Percentiles rank a stretch among this genome's conserved stretches.
These are phyloP conservation scores for Philypnodon macrostomus DNA, from an alignment of 2,797 vertebrate species.

Conservation along the genomic window DNA sequence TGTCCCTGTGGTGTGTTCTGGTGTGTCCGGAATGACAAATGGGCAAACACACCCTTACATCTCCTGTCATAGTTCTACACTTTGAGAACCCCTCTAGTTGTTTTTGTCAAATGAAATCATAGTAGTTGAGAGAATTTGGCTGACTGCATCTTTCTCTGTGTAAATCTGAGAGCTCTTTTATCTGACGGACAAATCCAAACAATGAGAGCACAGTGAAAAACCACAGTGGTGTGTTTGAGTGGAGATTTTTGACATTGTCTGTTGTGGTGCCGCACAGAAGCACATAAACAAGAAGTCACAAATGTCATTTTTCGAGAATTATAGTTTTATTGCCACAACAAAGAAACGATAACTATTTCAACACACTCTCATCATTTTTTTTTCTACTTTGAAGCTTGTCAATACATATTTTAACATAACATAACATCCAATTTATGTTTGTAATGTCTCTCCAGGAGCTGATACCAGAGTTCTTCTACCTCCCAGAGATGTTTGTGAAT, in stretches of 20 bases:
- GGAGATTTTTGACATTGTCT: conserved; percentile 32
- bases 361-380: conserved; percentile 2
- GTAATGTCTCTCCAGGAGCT: conserved; percentile 81
- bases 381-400: not conserved
- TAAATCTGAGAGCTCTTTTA: conserved; percentile 14
- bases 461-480: conserved; percentile 98
- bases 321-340: conserved; percentile 7
- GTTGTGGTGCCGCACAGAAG: conserved; percentile 23
- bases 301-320: conserved; percentile 48
- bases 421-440: not conserved
- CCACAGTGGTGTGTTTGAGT: conserved; percentile 5
- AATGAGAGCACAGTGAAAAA: conserved; percentile 24
- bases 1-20: conserved; percentile 51
- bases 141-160: conserved; percentile 21
- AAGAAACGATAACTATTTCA: conserved; percentile 6
- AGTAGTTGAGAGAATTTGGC: conserved; percentile 36
- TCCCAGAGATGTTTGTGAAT: conserved; percentile 99
- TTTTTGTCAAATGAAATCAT: conserved; percentile 57
- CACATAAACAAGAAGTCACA: conserved; percentile 26
- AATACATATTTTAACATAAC: not conserved
- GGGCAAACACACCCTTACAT: conserved; percentile 51
- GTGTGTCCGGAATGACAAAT: conserved; percentile 55
- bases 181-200: conserved; percentile 27
- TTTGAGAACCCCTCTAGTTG: conserved; percentile 44
- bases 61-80: conserved; percentile 42